Evolutionary conservation across 2,797 vertebrate species (phyloP).

Genomic region (Sarcophilus harrisii): DNA sequence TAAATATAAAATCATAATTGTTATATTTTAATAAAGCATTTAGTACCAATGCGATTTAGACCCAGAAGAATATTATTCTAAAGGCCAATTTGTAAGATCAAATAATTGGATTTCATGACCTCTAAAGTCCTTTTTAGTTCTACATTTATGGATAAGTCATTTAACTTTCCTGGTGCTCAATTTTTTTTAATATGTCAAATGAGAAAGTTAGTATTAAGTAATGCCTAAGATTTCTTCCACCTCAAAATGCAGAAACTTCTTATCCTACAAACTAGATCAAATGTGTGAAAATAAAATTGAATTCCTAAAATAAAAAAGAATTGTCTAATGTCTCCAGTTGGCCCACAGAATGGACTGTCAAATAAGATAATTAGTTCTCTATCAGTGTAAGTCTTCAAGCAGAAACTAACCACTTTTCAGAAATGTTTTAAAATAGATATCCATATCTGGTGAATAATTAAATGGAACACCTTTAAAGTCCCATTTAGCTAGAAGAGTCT

Average conservation of each 20-base stretch:
- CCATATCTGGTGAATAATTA: not conserved
- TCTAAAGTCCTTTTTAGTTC: not conserved
- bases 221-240: not conserved
- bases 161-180: not conserved
- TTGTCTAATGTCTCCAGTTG: not conserved
- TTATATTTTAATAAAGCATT: not conserved
- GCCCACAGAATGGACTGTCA: not conserved
- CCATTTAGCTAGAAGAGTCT: not conserved
- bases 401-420: not conserved
- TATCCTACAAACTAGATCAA: not conserved
- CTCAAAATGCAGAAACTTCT: not conserved
- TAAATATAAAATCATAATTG: not conserved
- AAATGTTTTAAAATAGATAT: not conserved
- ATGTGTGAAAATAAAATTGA: not conserved
- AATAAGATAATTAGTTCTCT: not conserved
- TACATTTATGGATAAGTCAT: not conserved
- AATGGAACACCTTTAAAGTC: not conserved
- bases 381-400: not conserved
- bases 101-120: not conserved
- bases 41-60: not conserved
- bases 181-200: not conserved
- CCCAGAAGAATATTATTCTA: not conserved
- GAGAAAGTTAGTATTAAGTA: not conserved
- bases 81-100: not conserved
- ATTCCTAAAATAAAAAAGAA: not conserved